Base-by-base conservation (phyloP, 2,113 vertebrate species). In the Delphinapterus leucas region DNA sequence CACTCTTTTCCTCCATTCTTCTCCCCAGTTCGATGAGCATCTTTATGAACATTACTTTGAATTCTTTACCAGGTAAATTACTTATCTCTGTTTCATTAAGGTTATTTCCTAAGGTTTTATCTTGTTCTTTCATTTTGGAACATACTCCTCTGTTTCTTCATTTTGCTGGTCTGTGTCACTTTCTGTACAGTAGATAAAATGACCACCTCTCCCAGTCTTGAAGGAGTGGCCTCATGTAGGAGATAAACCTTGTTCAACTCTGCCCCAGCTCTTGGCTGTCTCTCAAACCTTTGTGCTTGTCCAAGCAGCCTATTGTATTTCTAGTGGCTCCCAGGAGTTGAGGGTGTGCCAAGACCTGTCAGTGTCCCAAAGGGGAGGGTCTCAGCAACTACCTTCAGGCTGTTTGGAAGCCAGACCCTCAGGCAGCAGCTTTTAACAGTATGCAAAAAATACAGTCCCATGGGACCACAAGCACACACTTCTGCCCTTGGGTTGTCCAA, bases 121-220 rank as follows among this genome's bases (percentile, higher is more conserved):
- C 68, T 13, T 53, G 18, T 33, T 20, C 41, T 55, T 63, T 49
- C 18, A 3, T 8, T 18, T 15, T 33, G 44, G 58, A 55, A 41
- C 26, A 25, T 0, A 1, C 1, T 2, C 58, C 44, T 82, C 8
- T 0, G 18, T 23, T 23, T 31, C 55, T 38, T 12, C 70, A 3
- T 3, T 38, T 36, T 17, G 25, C 68, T 23, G 15, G 90, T 31
- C 55, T n/a, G 31, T 23, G 47, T 14, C 53, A 3, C 20, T 41
- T 38, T n/a, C 70, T 55, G 1, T 0, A 1, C 3, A 25, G 58
- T 0, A 17, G 33, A 25, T 1, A 9, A 31, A 21, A 33, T 18
- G 3, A 17, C 44, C 25, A 0, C 81, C 26, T 25, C 58, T 41
- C 44, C 33, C 26, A 11, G 53, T 25, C 81, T 3, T 8, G n/a